Conservation (phyloP, 2,113 vertebrate genomes). For the Tetrax tetrax region DNA sequence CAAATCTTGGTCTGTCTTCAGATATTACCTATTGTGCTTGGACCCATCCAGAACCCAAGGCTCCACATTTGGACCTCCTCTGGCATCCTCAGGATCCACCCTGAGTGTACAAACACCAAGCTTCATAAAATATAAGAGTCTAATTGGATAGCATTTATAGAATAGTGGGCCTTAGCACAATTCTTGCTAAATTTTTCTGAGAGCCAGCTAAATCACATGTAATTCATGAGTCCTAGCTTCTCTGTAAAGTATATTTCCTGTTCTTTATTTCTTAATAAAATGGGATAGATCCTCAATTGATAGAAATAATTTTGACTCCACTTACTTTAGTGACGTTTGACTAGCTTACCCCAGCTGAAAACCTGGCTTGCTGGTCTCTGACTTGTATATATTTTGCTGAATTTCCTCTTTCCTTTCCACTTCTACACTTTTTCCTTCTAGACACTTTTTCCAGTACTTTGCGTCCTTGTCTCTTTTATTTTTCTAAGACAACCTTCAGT, state of each 20-base stretch:
- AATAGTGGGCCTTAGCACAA: not conserved
- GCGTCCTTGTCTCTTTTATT: not conserved
- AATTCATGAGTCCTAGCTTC: not conserved
- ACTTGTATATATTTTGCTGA: not conserved
- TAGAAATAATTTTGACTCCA: not conserved
- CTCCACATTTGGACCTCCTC: not conserved
- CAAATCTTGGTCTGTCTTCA: not conserved
- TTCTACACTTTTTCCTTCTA: slow-evolving; percentile 24
- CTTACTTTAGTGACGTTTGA: not conserved
- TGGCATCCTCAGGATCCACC: not conserved
- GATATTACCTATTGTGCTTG: not conserved
- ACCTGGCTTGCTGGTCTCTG: not conserved
- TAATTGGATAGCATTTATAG: not conserved
- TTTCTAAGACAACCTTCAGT: not conserved
- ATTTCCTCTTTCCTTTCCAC: slow-evolving; percentile 38
- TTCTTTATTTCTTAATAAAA: not conserved
- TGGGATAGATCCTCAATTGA: not conserved
- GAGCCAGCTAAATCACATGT: not conserved
- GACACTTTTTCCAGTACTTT: slow-evolving; percentile 18
- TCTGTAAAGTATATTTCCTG: not conserved
- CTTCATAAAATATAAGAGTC: not conserved
- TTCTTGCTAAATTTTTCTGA: not conserved
- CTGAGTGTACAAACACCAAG: not conserved
- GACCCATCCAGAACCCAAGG: not conserved
- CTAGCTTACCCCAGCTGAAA: not conserved